These are phyloP conservation scores for Hyla sarda DNA, from an alignment of 2,113 vertebrate species.

Conservation along the genomic window DNA sequence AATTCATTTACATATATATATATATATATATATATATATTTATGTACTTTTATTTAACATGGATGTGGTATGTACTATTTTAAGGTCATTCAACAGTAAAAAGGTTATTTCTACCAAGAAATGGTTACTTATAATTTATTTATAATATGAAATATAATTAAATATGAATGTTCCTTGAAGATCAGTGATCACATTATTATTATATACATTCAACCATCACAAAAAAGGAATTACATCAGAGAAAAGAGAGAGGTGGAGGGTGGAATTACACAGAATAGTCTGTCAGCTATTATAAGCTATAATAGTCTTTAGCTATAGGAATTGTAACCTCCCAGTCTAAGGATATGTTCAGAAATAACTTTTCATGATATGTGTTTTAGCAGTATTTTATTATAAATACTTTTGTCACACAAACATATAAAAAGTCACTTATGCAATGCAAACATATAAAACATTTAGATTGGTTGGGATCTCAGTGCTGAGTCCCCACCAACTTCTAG, in stretches of 20 bases:
- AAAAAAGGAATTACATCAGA: background rate
- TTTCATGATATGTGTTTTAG: too few species aligned
- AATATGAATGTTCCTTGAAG: background rate
- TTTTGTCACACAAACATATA: too few species aligned
- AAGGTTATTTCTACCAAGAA: background rate
- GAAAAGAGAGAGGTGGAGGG: background rate
- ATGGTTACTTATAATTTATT: background rate
- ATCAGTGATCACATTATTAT: background rate
- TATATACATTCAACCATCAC: background rate
- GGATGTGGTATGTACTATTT: background rate
- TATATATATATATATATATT: too few species aligned
- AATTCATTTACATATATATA: too few species aligned
- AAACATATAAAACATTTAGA: too few species aligned
- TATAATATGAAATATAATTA: background rate
- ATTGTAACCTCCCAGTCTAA: background rate
- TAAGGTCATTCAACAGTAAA: background rate
- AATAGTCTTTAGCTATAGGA: too few species aligned
- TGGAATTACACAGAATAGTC: background rate
- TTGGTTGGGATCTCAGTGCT: too few species aligned
- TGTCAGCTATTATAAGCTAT: too few species aligned
- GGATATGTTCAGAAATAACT: background rate
- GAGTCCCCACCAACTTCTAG: too few species aligned
- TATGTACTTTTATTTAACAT: too few species aligned
- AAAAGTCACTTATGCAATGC: too few species aligned
- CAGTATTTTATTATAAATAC: too few species aligned